Evolutionary conservation across 2,888 invertebrate species (phyloP).

Genomic region (Ophonus ardosiacus): DNA sequence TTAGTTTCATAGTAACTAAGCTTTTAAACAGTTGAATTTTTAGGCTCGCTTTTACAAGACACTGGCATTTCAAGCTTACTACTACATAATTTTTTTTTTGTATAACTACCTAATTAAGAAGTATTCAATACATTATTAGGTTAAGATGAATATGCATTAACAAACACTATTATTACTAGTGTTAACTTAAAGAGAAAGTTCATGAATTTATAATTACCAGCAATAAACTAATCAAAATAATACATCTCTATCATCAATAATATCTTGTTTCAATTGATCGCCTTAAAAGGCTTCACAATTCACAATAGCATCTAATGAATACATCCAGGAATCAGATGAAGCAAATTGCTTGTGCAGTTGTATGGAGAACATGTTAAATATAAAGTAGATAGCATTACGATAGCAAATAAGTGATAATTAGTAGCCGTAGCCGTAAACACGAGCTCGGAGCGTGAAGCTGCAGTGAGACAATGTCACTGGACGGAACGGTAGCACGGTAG

Average conservation of each 20-base stretch:
- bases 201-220: background rate
- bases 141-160: background rate
- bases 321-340: conserved; percentile 38
- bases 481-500: conserved; percentile 18
- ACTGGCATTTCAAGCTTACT: no score
- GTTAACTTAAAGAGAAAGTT: background rate
- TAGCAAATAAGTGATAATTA: conserved; percentile 53
- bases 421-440: conserved; percentile 43
- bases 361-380: conserved; percentile 50
- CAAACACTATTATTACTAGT: conserved; percentile 23
- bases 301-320: conserved; percentile 39
- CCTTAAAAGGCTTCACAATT: conserved; percentile 19
- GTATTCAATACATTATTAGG: background rate
- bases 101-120: background rate
- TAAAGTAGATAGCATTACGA: conserved; percentile 50
- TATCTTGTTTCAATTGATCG: background rate
- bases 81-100: no score
- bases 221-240: background rate
- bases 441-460: conserved; percentile 29
- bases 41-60: no score
- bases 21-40: no score
- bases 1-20: no score
- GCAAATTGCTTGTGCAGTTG: conserved; percentile 44
- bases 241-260: background rate
- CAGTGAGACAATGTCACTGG: conserved; percentile 28